Evolutionary conservation across 1,140 invertebrate genomes (phyloP), one percentile per base, ranked within the genome.

Genomic region (Meloidogyne exigua): DNA sequence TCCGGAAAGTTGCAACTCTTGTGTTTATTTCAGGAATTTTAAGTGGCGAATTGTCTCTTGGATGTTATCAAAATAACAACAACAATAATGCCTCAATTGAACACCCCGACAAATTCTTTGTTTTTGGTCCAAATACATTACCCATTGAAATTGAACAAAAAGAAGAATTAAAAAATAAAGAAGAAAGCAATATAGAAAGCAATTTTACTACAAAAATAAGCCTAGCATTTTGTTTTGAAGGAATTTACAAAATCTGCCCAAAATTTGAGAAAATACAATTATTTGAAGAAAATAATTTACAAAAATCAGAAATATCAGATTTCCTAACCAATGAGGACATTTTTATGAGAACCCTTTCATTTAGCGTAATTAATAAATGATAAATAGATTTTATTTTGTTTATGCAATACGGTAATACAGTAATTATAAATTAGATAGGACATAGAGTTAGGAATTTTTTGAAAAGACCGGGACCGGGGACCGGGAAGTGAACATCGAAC

Each of bases 61-160:
- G 69, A n/a, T 87, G 85, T 75, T 85, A 78, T 63, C 85, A 86
- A 75, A 82, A 86, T 32, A 49, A 49, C n/a, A 63, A 71, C 15
- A 49, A 42, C 10, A 64, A 39, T 39, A 39, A 39, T 10, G 36
- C 85, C 28, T n/a, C 49, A 57, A 57, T n/a, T n/a, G 68, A 85
- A 67, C 68, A 77, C 26, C 15, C 68, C 21, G 77, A 85, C 23
- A 32, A 75, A 25, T 62, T 86, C 65, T 64, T 83, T 64, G 49
- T 83, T 68, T 76, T 76, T 75, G 81, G 83, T 13, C 39, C 75
- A 42, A 67, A 32, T 5, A 21, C 69, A 72, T 65, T 76, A 18
- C 84, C 84, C 9, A 84, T 85, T 62, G 11, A 36, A 25, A 44
- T 85, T 28, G 68, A 72, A n/a, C n/a, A 9, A 32, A 49, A 32